Conservation (phyloP, 2,888 invertebrate genomes). For the Ochropleura leucogaster region DNA sequence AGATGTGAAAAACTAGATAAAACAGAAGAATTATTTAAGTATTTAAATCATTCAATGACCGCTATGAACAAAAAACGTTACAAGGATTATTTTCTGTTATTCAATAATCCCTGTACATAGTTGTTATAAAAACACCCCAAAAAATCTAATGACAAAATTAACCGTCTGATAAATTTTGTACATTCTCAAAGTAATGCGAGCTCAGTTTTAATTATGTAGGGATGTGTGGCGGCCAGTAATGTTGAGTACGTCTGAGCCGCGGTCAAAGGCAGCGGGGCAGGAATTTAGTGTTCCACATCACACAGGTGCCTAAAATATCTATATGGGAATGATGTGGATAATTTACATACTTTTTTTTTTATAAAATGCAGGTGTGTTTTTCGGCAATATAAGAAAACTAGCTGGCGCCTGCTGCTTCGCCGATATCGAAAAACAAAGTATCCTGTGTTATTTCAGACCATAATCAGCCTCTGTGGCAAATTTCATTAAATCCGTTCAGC, state of each 20-base stretch:
- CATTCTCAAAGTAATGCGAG: slow-evolving; percentile 28
- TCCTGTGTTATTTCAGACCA: too few relatives aligned
- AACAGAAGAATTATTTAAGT: too few relatives aligned
- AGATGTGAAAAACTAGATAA: too few relatives aligned
- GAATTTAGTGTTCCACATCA: slow-evolving; percentile 51
- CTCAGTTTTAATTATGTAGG: slow-evolving; percentile 53
- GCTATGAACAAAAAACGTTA: neutral
- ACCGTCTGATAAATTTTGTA: slow-evolving; percentile 19
- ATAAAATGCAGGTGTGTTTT: too few relatives aligned
- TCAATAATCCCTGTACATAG: neutral
- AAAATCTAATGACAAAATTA: slow-evolving; percentile 16
- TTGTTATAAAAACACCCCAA: neutral
- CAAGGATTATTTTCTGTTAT: neutral
- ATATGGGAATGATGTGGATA: slow-evolving; percentile 14
- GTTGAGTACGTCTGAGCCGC: slow-evolving; percentile 7
- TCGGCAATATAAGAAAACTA: too few relatives aligned
- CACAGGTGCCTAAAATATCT: slow-evolving; percentile 18
- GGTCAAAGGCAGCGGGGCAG: slow-evolving; percentile 46
- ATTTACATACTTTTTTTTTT: neutral
- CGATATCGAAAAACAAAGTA: too few relatives aligned
- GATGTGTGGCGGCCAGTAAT: slow-evolving; percentile 35
- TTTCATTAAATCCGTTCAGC: too few relatives aligned
- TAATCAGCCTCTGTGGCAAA: too few relatives aligned
- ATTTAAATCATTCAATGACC: too few relatives aligned
- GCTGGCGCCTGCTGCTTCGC: too few relatives aligned